A percentile compares a stretch with the other conserved stretches of the same genome.
phyloP scores from a whole-genome alignment of 2,888 invertebrate species.

The Thalpophila matura region DNA sequence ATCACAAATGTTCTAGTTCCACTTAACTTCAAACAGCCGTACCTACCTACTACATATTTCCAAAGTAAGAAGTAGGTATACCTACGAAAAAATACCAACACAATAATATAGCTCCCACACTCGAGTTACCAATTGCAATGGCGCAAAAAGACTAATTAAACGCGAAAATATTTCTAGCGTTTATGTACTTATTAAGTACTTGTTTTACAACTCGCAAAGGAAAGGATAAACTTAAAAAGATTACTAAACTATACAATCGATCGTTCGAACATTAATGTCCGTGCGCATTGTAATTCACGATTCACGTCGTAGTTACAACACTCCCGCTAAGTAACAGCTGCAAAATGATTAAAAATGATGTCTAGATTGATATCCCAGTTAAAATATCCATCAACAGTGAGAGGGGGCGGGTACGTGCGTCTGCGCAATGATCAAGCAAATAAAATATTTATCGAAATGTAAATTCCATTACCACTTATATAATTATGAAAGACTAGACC shows the following conservation, averaged over 20 bases:
- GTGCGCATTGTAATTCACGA: slow-evolving; percentile 65
- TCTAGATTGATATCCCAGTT: slow-evolving; percentile 56
- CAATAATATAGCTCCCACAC: slow-evolving; percentile 42
- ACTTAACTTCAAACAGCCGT: slow-evolving; percentile 9
- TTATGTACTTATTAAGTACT: slow-evolving; percentile 5
- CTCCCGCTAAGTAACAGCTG: slow-evolving; percentile 50
- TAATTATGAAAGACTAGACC: slow-evolving; percentile 58
- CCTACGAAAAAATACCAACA: slow-evolving; percentile 24
- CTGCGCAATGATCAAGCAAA: slow-evolving; percentile 34
- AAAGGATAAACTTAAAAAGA: slow-evolving; percentile 56
- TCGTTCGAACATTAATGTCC: slow-evolving; percentile 67
- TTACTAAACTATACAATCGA: slow-evolving; percentile 62
- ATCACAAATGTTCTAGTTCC: neutral
- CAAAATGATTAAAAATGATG: slow-evolving; percentile 67
- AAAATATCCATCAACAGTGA: slow-evolving; percentile 50
- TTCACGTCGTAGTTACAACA: slow-evolving; percentile 62
- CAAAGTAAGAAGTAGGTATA: slow-evolving; percentile 24
- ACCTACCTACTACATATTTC: no score
- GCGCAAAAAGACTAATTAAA: slow-evolving; percentile 42
- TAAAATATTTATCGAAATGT: slow-evolving; percentile 39
- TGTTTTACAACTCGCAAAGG: slow-evolving; percentile 12
- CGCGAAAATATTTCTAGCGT: slow-evolving; percentile 37
- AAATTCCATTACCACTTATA: slow-evolving; percentile 42
- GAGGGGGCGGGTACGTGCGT: slow-evolving; percentile 21
- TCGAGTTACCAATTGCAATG: slow-evolving; percentile 43